Percentiles rank a stretch among this genome's conserved stretches.
phyloP scores from a whole-genome alignment of 2,888 invertebrate species.

The Endomychus coccineus region DNA sequence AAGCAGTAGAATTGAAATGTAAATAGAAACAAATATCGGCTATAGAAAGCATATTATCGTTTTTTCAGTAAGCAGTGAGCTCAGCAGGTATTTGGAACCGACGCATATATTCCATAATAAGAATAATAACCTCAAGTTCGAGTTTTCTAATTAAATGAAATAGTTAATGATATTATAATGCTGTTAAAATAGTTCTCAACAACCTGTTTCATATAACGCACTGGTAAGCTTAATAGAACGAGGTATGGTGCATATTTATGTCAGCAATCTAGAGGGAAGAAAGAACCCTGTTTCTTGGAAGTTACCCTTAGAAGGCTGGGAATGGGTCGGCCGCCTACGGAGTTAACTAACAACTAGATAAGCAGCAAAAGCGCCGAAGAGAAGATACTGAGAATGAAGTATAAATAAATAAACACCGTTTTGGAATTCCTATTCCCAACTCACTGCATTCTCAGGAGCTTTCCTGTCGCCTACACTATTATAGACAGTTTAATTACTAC shows the following conservation, averaged over 20 bases:
- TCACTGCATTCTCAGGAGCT: constrained; percentile 20
- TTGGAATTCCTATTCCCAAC: constrained; percentile 25
- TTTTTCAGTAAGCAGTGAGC: no score
- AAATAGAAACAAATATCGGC: no score
- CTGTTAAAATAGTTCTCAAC: no score
- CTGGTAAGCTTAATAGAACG: no score
- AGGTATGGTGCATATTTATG: constrained; percentile 25
- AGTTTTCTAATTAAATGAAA: no score
- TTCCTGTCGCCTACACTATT: constrained; percentile 3
- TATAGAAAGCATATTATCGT: no score
- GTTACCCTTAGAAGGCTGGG: constrained; percentile 30
- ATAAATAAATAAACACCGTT: constrained; percentile 33
- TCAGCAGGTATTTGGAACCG: no score
- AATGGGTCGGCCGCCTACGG: constrained; percentile 27
- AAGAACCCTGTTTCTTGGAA: constrained; percentile 31
- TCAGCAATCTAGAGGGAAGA: constrained; percentile 23
- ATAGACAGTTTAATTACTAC: constrained; percentile 13
- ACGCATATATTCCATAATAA: no score
- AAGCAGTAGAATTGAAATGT: no score
- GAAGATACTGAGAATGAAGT: constrained; percentile 28
- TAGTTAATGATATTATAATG: no score
- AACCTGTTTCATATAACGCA: no score
- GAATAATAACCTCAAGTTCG: no score
- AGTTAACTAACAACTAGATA: constrained; percentile 29
- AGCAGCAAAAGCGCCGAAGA: constrained; percentile 31